Conservation (phyloP, 2,113 vertebrate genomes). For the Malaclemys terrapin region DNA sequence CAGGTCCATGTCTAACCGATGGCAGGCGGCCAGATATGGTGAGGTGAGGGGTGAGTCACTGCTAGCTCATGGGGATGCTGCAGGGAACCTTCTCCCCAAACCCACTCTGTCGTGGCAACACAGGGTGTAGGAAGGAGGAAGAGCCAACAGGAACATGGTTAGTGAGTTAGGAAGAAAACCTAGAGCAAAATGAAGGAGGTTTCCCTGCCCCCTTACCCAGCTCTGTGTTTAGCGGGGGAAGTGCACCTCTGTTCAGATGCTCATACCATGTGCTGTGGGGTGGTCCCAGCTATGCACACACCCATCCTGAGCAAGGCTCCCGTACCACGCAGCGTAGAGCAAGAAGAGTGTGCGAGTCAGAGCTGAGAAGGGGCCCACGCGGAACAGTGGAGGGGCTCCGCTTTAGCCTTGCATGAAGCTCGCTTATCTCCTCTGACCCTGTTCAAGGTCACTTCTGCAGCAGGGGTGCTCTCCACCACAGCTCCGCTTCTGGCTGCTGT, state of each 20-base stretch:
- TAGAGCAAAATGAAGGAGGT: not conserved
- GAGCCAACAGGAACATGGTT: not conserved
- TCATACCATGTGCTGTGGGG: not conserved
- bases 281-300: not conserved
- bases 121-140: not conserved
- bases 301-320: not conserved
- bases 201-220: not conserved
- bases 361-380: not conserved
- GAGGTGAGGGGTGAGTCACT: too few relatives aligned
- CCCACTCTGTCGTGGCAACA: too few relatives aligned
- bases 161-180: not conserved
- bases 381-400: accelerated
- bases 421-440: not conserved
- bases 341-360: not conserved
- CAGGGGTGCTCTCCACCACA: not conserved
- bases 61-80: too few relatives aligned
- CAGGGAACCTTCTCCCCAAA: too few relatives aligned
- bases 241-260: not conserved
- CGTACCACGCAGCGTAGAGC: not conserved
- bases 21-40: too few relatives aligned
- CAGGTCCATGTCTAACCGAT: too few relatives aligned
- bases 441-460: not conserved
- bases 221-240: not conserved
- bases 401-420: not conserved
- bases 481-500: not conserved